phyloP scores from a whole-genome alignment of 1,140 invertebrate species.

The Psix sp. region DNA sequence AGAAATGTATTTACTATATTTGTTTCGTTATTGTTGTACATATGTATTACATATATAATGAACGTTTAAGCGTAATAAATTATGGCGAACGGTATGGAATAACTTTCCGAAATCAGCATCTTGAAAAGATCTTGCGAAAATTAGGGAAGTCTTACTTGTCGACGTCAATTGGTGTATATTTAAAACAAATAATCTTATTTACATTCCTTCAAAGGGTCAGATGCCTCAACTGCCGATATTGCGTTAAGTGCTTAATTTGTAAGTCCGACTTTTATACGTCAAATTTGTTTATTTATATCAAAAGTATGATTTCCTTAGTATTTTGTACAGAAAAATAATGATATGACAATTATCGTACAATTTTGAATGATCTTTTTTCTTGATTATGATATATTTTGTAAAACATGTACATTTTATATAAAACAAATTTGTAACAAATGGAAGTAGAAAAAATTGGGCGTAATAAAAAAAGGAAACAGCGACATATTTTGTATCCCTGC shows the following conservation, averaged over 20 bases:
- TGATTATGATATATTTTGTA: constrained; percentile 33
- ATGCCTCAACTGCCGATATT: no score
- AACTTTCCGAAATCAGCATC: constrained; percentile 5
- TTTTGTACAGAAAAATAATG: no score
- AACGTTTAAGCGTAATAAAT: constrained; percentile 58
- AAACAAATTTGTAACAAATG: not conserved
- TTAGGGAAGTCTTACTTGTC: no score
- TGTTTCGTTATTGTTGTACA: constrained; percentile 64
- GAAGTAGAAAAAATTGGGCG: not conserved
- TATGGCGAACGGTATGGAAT: constrained; percentile 52
- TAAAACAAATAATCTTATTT: constrained; percentile 43
- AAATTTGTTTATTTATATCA: no score
- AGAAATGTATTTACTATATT: constrained; percentile 34
- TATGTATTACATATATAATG: constrained; percentile 57
- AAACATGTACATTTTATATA: constrained; percentile 44
- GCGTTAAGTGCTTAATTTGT: no score
- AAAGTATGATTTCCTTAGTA: no score
- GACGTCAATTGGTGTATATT: constrained; percentile 51
- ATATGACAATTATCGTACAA: no score
- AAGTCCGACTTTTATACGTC: no score
- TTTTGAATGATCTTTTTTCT: constrained; percentile 9
- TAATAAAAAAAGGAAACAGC: no score
- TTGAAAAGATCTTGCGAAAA: no score
- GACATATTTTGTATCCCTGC: no score
- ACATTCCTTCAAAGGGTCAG: constrained; percentile 72